Base-by-base conservation (phyloP, 2,888 invertebrate species). In the Syrphus vitripennis region DNA sequence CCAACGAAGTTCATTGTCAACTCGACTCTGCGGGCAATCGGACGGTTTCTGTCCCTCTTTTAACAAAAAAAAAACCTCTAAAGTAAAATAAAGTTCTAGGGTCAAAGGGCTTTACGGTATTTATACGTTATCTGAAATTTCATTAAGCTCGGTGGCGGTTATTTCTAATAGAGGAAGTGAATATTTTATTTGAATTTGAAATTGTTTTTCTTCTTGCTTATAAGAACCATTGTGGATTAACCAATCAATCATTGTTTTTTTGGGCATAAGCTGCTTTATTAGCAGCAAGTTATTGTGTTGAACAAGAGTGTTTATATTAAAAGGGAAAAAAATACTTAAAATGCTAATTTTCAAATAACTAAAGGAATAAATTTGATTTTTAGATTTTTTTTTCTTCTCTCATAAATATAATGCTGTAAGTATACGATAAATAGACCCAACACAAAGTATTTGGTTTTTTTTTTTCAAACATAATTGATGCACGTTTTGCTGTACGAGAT, bases 1-100 rank as follows among this genome's bases (percentile, higher is more conserved):
- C 45, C 53, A 81, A 42, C 69, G 74, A 86, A 82, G 82, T 87
- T 87, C 86, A 87, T 87, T 87, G 86, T 87, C 86, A 82, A 78
- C 70, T 67, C 71, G 86, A 82, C 86, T 78, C 78, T 78, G 19
- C 50, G 65, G 82, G 86, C 78, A 87, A 87, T 82, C 86, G 86
- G 86, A 82, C 75, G 80, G 77, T 26, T 71, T 76, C 75, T 67
- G n/a, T 55, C 29, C 37, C 40, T 40, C 29, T 29, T 63, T 61
- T 26, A n/a, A 4, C 14, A n/a, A n/a, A n/a, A n/a, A n/a, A n/a
- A n/a, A n/a, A n/a, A n/a, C n/a, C n/a, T n/a, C n/a, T n/a, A n/a
- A n/a, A n/a, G n/a, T n/a, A n/a, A n/a, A n/a, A n/a, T 19, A 37
- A 16, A 42, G 6, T 21, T 12, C 16, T 12, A 16, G 48, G 53